A percentile compares a stretch with the other conserved stretches of the same genome.
Evolutionary conservation across 2,888 invertebrate species (phyloP).

Genomic region (Spodoptera littoralis): DNA sequence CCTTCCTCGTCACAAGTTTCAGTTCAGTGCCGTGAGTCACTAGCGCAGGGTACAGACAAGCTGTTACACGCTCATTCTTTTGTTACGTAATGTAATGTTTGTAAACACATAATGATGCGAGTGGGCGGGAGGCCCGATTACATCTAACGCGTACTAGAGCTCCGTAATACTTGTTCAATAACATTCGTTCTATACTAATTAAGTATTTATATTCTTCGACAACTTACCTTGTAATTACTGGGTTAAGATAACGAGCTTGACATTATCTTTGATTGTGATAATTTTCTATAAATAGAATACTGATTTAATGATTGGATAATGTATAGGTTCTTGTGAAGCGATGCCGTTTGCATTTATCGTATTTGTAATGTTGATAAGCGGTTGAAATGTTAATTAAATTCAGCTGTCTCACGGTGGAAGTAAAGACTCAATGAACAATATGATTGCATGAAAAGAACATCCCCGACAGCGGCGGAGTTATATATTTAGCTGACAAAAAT

Average conservation of each 20-base stretch:
- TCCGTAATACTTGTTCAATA: conserved; percentile 24
- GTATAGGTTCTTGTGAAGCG: conserved; percentile 1
- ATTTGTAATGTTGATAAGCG: conserved; percentile 2
- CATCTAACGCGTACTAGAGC: conserved; percentile 32
- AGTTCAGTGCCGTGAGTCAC: conserved; percentile 15
- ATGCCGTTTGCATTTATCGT: conserved; percentile 5
- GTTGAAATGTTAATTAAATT: neutral
- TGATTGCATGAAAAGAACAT: conserved; percentile 17
- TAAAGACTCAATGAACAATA: conserved; percentile 14
- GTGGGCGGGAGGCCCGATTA: conserved; percentile 46
- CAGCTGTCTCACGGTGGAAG: neutral
- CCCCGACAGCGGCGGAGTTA: conserved; percentile 9
- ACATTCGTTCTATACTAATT: conserved; percentile 4
- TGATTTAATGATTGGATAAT: conserved; percentile 12
- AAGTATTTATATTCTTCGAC: conserved; percentile 6
- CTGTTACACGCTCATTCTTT: conserved; percentile 34
- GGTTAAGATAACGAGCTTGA: conserved; percentile 17
- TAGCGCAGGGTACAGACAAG: conserved; percentile 5
- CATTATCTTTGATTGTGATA: conserved; percentile 11
- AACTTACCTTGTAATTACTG: conserved; percentile 3
- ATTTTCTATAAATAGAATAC: conserved; percentile 18
- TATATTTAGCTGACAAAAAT: conserved; percentile 46
- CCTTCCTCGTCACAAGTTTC: conserved; percentile 17
- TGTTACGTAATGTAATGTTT: conserved; percentile 41
- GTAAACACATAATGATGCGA: conserved; percentile 24